Base-by-base conservation (phyloP, 2,113 vertebrate species). In the Pygathrix nemaeus region DNA sequence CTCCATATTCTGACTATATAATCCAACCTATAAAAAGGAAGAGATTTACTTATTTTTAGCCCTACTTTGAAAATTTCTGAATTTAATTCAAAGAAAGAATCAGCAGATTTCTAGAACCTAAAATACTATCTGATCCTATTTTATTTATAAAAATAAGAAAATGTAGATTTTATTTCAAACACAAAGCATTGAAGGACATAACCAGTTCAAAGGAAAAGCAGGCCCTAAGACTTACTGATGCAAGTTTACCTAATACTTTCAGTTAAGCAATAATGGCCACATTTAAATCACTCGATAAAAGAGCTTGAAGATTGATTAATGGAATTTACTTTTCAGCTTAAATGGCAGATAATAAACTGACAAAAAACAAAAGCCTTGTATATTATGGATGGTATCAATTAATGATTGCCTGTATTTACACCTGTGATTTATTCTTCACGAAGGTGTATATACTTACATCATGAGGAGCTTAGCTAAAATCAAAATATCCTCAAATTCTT, bases 131-230 rank as follows among this genome's bases (percentile, higher is more conserved):
- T 38, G 73, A 75, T 79, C n/a, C 45, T 73, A 84, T 75, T 76
- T 78, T 59, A 95, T 82, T 96, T 81, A 83, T 97, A 43, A 95
- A 94, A 93, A 91, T 79, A 80, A n/a, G 32, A 40, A 90, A 96
- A 92, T 25, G 0, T 61, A 90, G 38, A 59, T 88, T 95, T 92
- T 75, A 92, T 94, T 93, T 97, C 68, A 96, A 94, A 86, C 38
- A 72, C 55, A 90, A 92, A 88, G n/a, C 45, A 78, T 0, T 48
- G 38, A 13, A 91, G 23, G 94, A 80, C 14, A 93, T n/a, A 61
- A 89, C 57, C 5, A 91, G 85, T 61, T 92, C 92, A 75, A 84
- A 93, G 57, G 16, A 30, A 57, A 96, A 59, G 20, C 35, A 73
- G 32, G 38, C 6, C 40, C 61, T 83, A 32, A 97, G n/a, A 75